Evolutionary conservation across 2,888 invertebrate species (phyloP).

Genomic region (Euplexia lucipara): DNA sequence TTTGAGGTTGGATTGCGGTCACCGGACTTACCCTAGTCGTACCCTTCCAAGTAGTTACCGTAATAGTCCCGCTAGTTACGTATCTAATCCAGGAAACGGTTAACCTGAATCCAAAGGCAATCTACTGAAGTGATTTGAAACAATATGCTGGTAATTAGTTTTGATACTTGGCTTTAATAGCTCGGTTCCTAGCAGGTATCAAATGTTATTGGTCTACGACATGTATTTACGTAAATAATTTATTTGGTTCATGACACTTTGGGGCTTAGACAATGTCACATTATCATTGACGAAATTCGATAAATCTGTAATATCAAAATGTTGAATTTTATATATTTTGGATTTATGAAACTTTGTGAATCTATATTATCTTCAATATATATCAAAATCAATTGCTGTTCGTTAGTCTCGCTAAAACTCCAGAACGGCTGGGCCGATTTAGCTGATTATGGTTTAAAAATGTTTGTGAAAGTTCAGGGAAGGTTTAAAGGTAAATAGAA

Average conservation of each 20-base stretch:
- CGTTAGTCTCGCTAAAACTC: no score
- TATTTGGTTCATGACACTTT: neutral
- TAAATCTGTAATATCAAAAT: no score
- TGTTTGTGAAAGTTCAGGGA: no score
- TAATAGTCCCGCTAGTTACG: slow-evolving; percentile 44
- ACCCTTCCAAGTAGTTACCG: slow-evolving; percentile 35
- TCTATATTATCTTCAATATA: no score
- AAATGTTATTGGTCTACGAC: neutral
- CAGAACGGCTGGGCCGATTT: no score
- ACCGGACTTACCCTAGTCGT: slow-evolving; percentile 35
- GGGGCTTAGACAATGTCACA: neutral
- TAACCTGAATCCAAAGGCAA: slow-evolving; percentile 51
- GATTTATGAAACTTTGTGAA: no score
- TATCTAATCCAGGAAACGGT: slow-evolving; percentile 47
- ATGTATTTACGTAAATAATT: neutral
- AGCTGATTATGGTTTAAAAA: no score
- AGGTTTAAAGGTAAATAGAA: no score
- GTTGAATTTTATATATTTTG: no score
- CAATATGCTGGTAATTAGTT: slow-evolving; percentile 43
- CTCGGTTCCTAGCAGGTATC: neutral
- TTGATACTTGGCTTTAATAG: slow-evolving; percentile 32
- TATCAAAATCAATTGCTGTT: no score
- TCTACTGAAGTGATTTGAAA: slow-evolving; percentile 49
- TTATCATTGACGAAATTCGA: no score
- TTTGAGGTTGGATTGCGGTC: slow-evolving; percentile 44